Conservation (phyloP, 2,113 vertebrate species). For the Balaenoptera acutorostrata region DNA sequence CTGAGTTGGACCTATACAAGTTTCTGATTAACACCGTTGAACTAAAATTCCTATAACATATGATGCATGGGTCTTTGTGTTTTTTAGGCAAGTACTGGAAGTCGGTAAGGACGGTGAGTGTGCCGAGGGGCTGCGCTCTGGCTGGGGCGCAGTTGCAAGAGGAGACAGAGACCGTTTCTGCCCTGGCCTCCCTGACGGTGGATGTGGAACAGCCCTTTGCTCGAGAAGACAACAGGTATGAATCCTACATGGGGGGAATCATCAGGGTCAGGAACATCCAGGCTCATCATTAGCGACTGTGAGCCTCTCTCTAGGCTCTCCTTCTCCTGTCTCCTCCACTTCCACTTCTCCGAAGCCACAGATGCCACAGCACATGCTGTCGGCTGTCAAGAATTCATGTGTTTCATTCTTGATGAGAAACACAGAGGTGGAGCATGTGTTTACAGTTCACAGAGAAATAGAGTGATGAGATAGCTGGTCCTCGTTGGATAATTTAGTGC, state of each 20-base stretch:
- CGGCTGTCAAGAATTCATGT: not conserved
- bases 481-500: not conserved
- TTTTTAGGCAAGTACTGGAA: conserved; percentile 86
- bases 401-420: not conserved
- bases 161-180: conserved; percentile 82
- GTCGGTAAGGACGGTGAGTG: conserved; percentile 78
- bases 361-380: not conserved
- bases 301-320: not conserved
- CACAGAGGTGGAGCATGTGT: not conserved
- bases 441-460: not conserved
- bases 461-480: not conserved
- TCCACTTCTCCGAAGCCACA: not conserved
- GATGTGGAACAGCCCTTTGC: conserved; percentile 80
- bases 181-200: conserved; percentile 84
- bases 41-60: conserved; percentile 74
- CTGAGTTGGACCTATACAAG: conserved; percentile 67
- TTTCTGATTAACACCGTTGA: conserved; percentile 68
- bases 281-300: not conserved
- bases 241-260: not conserved
- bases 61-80: conserved; percentile 27
- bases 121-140: conserved; percentile 79
- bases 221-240: conserved; percentile 82
- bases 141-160: conserved; percentile 81
- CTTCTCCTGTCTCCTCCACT: not conserved
- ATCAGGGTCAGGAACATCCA: not conserved